Base-by-base conservation (phyloP, 2,888 invertebrate species). In the Polyommatus iphigenia region DNA sequence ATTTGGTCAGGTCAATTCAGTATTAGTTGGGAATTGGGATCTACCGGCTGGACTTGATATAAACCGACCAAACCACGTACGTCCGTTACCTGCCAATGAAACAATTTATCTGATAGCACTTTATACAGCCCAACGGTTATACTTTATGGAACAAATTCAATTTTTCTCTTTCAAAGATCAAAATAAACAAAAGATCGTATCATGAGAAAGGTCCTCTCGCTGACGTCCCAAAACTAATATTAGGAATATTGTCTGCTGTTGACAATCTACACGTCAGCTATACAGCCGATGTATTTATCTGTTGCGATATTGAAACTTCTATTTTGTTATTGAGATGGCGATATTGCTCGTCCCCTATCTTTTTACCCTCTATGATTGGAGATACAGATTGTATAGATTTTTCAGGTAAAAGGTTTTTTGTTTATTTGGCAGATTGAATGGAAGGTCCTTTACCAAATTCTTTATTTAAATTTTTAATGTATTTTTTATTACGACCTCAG, bases 251-350 rank as follows among this genome's bases (percentile, higher is more conserved):
- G 77, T 54, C 50, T 50, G 50, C 20, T 73, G 57, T 73, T 78
- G 57, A 73, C 77, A 73, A 73, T 73, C 41, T 73, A 41, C 77
- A 41, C 73, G 77, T 73, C 77, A 78, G 77, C 77, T 36, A 71
- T 36, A 7, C 54, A 20, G 24, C 59, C 57, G 54, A 78, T 57
- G 59, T 73, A 24, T 73, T 59, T 77, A 57, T 77, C 71, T 72
- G 36, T 57, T 72, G 54, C 54, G 46, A 75, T 54, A 75, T 75
- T 72, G 72, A 72, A 77, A 67, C 77, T 76, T 76, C 77, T 72
- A 72, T 36, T 75, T 75, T 54, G 29, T 24, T 72, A 72, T 72
- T n/a, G 73, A 73, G 50, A 73, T 75, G 24, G 54, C 50, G 18
- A 29, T 50, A 24, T 67, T 67, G 67, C 29, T 67, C 15, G 67